Evolutionary conservation across 1,140 invertebrate species (phyloP).

Genomic region (Xylocopa sonorina): DNA sequence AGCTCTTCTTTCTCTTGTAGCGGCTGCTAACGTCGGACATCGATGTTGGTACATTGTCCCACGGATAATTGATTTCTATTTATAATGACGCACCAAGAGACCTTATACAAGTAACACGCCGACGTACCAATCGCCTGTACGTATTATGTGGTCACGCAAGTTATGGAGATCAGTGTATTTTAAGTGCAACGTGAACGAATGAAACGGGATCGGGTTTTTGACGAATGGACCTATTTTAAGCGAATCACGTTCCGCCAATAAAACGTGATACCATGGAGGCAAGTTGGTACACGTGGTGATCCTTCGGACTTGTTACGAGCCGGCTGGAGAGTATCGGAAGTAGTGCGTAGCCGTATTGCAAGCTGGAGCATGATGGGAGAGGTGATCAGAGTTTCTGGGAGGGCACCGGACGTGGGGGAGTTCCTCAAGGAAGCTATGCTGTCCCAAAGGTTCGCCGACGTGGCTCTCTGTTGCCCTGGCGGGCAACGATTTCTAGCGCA

Average conservation of each 20-base stretch:
- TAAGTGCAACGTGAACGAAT: constrained; percentile 1
- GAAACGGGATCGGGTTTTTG: not conserved
- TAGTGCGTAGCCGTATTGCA: not conserved
- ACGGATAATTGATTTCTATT: constrained; percentile 5
- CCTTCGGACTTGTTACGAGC: not conserved
- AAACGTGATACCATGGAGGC: not conserved
- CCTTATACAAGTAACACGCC: too few relatives aligned
- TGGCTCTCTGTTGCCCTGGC: constrained; percentile 74
- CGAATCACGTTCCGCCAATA: not conserved
- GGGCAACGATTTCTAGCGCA: constrained; percentile 78
- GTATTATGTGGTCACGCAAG: not conserved
- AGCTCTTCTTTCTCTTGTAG: constrained; percentile 20
- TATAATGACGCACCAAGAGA: not conserved
- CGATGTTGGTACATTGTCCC: not conserved
- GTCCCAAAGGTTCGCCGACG: constrained; percentile 76
- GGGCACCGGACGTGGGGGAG: constrained; percentile 67
- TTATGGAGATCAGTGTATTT: constrained; percentile 12
- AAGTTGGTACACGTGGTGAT: not conserved
- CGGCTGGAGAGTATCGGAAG: not conserved
- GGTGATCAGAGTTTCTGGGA: constrained; percentile 62
- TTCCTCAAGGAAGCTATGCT: constrained; percentile 74
- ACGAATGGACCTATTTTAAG: not conserved
- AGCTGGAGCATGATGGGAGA: constrained; percentile 55
- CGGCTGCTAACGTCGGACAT: not conserved
- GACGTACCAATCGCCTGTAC: too few relatives aligned